phyloP scores from a whole-genome alignment of 2,797 vertebrate genomes.

The Dermochelys coriacea region DNA sequence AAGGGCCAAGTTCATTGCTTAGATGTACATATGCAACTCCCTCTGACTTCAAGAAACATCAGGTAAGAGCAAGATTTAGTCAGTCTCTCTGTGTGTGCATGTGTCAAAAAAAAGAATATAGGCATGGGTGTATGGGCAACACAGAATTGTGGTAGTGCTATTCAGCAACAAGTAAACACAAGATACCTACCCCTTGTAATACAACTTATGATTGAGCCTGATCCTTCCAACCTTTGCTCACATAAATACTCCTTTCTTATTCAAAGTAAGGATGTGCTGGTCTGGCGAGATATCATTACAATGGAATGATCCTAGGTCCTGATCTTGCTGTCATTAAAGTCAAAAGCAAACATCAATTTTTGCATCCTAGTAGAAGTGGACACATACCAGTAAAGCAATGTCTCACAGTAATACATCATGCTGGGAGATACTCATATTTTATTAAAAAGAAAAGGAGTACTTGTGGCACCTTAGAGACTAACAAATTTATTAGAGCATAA shows the following conservation, averaged over 20 bases:
- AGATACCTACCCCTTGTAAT: background rate
- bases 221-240: background rate
- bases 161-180: background rate
- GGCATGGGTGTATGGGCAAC: background rate
- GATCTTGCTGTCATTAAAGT: background rate
- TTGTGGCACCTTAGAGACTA: too few species aligned
- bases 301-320: background rate
- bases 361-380: background rate
- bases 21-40: background rate
- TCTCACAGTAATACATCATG: background rate
- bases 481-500: too few species aligned
- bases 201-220: background rate
- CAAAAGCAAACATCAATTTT: background rate
- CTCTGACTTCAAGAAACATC: background rate
- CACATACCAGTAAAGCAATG: background rate
- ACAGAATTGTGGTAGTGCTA: background rate
- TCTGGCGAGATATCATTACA: background rate
- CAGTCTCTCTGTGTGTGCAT: fast-evolving
- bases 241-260: background rate
- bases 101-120: background rate
- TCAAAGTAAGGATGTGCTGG: background rate
- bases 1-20: background rate
- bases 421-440: background rate
- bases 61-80: background rate
- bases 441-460: too few species aligned